phyloP scores from a whole-genome alignment of 2,888 invertebrate species.

The Macrosoma leucophasiata region DNA sequence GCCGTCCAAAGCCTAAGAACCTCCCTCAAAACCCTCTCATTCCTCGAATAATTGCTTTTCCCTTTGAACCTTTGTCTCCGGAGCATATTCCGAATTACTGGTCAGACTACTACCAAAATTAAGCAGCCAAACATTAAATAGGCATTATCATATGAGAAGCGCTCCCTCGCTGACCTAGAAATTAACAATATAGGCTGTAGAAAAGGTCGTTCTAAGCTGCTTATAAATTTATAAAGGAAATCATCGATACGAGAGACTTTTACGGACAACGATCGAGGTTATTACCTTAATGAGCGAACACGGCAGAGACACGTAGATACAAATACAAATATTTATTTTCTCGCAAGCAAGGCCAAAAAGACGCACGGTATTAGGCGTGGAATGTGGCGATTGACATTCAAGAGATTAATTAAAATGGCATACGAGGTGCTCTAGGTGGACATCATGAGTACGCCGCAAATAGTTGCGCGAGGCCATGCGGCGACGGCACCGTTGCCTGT shows the following conservation, averaged over 20 bases:
- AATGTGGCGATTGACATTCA: constrained; percentile 57
- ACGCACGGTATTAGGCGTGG: constrained; percentile 34
- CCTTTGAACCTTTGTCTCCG: constrained; percentile 30
- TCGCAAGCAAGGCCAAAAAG: constrained; percentile 15
- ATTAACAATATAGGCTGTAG: too few relatives aligned
- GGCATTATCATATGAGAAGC: too few relatives aligned
- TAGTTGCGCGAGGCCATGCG: constrained; percentile 61
- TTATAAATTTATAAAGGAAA: too few relatives aligned
- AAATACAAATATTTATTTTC: constrained; percentile 10
- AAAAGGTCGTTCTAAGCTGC: too few relatives aligned
- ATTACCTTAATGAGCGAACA: too few relatives aligned
- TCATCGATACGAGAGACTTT: too few relatives aligned
- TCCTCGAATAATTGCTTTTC: constrained; percentile 36
- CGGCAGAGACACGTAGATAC: constrained; percentile 11
- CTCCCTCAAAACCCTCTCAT: constrained; percentile 26
- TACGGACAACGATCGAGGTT: too few relatives aligned
- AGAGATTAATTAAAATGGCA: constrained; percentile 53
- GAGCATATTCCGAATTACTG: too few relatives aligned
- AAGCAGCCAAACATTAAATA: too few relatives aligned
- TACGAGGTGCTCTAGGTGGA: constrained; percentile 34
- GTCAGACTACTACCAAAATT: too few relatives aligned
- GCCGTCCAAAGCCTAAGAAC: constrained; percentile 8
- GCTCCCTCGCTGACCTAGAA: too few relatives aligned
- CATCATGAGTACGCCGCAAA: constrained; percentile 47
- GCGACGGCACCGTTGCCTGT: constrained; percentile 41